These are phyloP conservation scores for Aldrovandia affinis DNA, from an alignment of 2,797 vertebrate species.

Conservation along the genomic window DNA sequence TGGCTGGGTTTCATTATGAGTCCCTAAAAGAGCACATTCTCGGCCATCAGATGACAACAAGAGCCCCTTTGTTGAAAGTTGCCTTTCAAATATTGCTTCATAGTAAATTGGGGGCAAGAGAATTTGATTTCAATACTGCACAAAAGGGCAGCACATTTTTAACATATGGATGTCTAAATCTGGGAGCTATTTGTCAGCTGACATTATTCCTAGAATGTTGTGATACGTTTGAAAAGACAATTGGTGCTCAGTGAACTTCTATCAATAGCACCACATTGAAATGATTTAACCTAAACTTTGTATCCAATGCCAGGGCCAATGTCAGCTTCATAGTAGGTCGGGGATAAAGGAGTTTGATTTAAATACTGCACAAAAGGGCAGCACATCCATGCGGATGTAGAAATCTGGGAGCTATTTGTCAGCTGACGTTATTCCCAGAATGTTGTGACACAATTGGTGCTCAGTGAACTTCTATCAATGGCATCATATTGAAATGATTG, in stretches of 20 bases:
- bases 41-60: conserved; percentile 42
- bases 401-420: not conserved
- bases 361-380: not conserved
- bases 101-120: not conserved
- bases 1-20: conserved; percentile 6
- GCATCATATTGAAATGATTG: not conserved
- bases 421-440: not conserved
- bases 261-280: not conserved
- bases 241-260: not conserved
- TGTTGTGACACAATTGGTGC: too few relatives aligned
- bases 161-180: conserved; percentile 8
- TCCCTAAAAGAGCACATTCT: conserved; percentile 36
- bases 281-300: not conserved
- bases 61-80: conserved; percentile 34
- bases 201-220: not conserved
- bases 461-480: not conserved
- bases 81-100: conserved; percentile 36
- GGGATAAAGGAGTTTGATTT: too few relatives aligned
- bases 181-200: not conserved
- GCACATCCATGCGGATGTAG: conserved; percentile 1
- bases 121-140: conserved; percentile 2
- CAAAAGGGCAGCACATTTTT: conserved; percentile 12
- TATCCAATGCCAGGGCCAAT: not conserved
- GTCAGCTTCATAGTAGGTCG: too few relatives aligned
- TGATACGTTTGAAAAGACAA: too few relatives aligned